phyloP scores from a whole-genome alignment of 1,140 invertebrate genomes.

The Tetragonula clypearis region DNA sequence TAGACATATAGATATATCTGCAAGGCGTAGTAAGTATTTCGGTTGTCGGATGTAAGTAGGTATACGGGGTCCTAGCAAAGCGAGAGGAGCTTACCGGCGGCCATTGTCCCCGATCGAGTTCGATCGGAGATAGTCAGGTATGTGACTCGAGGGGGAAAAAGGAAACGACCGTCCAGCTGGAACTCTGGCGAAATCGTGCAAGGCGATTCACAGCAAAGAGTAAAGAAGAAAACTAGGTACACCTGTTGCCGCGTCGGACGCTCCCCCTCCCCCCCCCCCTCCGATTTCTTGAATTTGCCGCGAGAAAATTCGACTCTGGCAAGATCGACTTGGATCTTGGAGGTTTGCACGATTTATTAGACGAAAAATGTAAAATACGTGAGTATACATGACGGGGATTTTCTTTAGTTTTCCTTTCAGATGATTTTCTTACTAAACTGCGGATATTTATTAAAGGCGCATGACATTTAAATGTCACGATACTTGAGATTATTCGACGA shows the following conservation, averaged over 20 bases:
- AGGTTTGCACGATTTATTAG: neutral
- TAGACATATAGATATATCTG: neutral
- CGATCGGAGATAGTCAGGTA: slow-evolving; percentile 62
- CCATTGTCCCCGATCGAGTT: slow-evolving; percentile 60
- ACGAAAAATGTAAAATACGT: neutral
- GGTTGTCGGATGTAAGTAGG: neutral
- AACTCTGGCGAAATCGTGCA: slow-evolving; percentile 60
- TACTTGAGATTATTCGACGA: too few species aligned
- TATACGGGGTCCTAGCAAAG: neutral
- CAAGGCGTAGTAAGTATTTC: too few species aligned
- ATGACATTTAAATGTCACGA: neutral
- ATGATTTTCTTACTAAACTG: neutral
- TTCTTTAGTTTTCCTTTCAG: neutral
- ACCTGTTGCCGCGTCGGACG: slow-evolving; percentile 52
- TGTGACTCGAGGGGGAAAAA: slow-evolving; percentile 58
- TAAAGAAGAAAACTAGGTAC: slow-evolving; percentile 59
- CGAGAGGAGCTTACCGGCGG: slow-evolving; percentile 44
- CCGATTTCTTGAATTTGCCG: neutral
- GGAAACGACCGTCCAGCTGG: slow-evolving; percentile 63
- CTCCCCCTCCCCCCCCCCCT: too few species aligned
- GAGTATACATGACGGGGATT: neutral
- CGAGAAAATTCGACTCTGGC: neutral
- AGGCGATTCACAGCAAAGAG: slow-evolving; percentile 62
- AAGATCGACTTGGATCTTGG: neutral
- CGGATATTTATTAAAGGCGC: neutral